Evolutionary conservation across 2,113 vertebrate genomes (phyloP), one percentile per base, ranked within the genome.

Genomic region (Corythoichthys intestinalis): DNA sequence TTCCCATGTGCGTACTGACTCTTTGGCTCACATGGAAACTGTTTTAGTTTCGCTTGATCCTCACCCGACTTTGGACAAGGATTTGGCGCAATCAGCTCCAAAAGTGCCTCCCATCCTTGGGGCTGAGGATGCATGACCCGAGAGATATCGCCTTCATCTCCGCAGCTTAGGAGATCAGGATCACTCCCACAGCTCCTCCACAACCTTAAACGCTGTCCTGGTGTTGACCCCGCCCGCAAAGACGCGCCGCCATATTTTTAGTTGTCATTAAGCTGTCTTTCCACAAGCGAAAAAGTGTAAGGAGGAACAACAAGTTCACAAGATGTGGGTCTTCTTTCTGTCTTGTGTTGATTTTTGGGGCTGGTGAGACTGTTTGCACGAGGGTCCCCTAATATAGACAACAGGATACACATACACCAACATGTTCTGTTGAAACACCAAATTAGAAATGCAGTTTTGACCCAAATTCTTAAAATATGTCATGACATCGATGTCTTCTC

Each of bases 51-150:
- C 38, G 2, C 66, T 70, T 76, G 17, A 72, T 74, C 70, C 67
- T 73, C 74, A 79, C 83, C 82, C 70, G 56, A 66, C 74, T 57
- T 83, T 69, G 78, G 77, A 86, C 66, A 65, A 70, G 73, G 56
- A 58, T 77, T 79, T 82, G 68, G 44, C 53, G 83, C 86, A 91
- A 88, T 91, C 87, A 90, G 82, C 74, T 81, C 77, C 83, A 85
- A 90, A 88, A 91, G 89, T 86, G 73, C 83, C 89, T 90, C 88
- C 86, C 84, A 88, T 75, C 82, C 72, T 39, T 86, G 85, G 75
- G 84, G 88, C 80, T 59, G 58, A 60, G 73, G 81, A 78, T 85
- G 66, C 73, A 48, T 49, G 58, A 85, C 82, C 80, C 74, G 48
- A 70, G 70, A 83, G 62, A 84, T 86, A 90, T 91, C 84, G 75